Base-by-base conservation (phyloP, 2,888 invertebrate species). In the Anticlea derivata region DNA sequence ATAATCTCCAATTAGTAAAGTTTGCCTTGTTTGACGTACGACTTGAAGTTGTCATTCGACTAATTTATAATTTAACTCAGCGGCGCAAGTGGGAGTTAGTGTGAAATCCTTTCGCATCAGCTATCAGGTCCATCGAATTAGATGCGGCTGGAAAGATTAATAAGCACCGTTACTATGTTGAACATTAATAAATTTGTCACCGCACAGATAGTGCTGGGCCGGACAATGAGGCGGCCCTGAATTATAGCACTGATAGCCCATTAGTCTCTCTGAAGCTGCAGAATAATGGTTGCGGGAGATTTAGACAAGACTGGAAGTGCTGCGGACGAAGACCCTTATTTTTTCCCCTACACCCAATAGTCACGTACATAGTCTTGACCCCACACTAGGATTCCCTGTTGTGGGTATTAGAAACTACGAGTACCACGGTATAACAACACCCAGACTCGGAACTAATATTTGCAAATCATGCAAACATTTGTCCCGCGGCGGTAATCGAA, bases 131-230 rank as follows among this genome's bases (percentile, higher is more conserved):
- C 73, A 79, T 85, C 85, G 79, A 85, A 85, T 86, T 81, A 73
- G 73, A 65, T 66, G 78, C 74, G 72, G 64, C 61, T 55, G 61
- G 60, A 50, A 47, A 75, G 75, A 81, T 83, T 80, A 86, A 82
- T 82, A 80, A 83, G 76, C 66, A 66, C 76, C 76, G 80, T 75
- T 80, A 75, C 78, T 75, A 73, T 78, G 82, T 80, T 73, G 75
- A 77, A 78, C 80, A 83, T 82, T 83, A 87, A 88, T 89, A 90
- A 90, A 90, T 89, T 90, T 89, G 89, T 89, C 89, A 78, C 76
- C 77, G 72, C 72, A 83, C 78, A 84, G 89, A 87, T 87, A 86
- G 83, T 71, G 78, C 81, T 75, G 78, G 77, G 81, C 83, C 71
- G 81, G 83, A 89, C 89, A 90, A 90, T 89, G 83, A 88, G 81